Percentiles rank a stretch among this genome's conserved stretches.
Evolutionary conservation across 2,113 vertebrate species (phyloP).

Genomic region (Salvelinus namaycush): DNA sequence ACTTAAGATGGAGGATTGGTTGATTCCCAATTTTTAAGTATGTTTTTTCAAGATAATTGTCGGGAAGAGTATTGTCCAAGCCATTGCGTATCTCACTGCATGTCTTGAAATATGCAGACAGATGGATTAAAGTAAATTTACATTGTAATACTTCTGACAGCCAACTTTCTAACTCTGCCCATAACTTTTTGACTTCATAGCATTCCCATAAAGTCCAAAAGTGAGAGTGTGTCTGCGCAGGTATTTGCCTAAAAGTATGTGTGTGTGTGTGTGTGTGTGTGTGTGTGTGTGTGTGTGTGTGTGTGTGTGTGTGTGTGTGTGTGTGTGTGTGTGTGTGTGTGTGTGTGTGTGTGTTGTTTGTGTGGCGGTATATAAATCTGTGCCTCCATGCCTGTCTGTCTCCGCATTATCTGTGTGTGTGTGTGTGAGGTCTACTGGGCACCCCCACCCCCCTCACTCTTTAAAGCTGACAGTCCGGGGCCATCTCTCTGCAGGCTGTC

Average conservation of each 20-base stretch:
- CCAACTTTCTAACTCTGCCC: too few species aligned
- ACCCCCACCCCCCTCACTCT: constrained; percentile 15
- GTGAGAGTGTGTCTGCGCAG: not conserved
- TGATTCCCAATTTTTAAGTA: too few species aligned
- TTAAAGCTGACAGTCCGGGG: constrained; percentile 27
- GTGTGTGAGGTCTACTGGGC: constrained; percentile 34
- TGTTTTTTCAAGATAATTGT: too few species aligned
- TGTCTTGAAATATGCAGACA: too few species aligned
- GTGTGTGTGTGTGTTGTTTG: constrained; percentile 6
- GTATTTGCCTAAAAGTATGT: constrained; percentile 12
- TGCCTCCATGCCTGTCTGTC: constrained; percentile 6
- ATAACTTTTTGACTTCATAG: too few species aligned
- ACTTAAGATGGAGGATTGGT: too few species aligned
- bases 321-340: constrained; percentile 1
- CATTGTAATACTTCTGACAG: too few species aligned
- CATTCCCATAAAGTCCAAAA: too few species aligned
- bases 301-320: constrained; percentile 8
- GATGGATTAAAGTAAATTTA: too few species aligned
- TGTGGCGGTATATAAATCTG: constrained; percentile 6
- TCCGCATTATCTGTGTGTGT: constrained; percentile 4
- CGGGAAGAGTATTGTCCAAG: too few species aligned
- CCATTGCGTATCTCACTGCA: too few species aligned
- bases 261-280: constrained; percentile 2
- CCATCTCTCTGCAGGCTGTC: constrained; percentile 34
- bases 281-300: constrained; percentile 9